Evolutionary conservation across 2,113 vertebrate species (phyloP), one percentile per base, ranked within the genome.

Genomic region (Opisthocomus hoazin): DNA sequence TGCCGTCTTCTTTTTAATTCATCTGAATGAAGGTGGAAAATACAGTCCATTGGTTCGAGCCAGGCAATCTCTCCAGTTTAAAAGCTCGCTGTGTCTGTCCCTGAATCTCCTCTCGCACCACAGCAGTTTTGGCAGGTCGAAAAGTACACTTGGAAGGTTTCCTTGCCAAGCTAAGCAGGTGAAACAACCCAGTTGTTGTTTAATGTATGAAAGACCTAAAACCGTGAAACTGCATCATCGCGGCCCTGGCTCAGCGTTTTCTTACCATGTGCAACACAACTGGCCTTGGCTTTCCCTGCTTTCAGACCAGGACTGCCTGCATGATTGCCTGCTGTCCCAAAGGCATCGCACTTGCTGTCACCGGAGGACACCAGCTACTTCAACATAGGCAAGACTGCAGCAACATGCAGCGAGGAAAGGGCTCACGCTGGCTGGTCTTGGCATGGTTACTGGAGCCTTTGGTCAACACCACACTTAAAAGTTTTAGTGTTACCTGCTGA

Each of bases 1-100:
- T 90, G 71, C 63, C 9, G 32, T 80, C 41, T 86, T 88, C 71
- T 92, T 90, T 92, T 92, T 63, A 93, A 80, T 88, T 94, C 63
- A 14, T 88, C 58, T 83, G 61, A 91, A 79, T 48, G 29, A 61
- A 82, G 46, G 36, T 70, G 36, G 73, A 77, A 94, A 84, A 89
- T 60, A 69, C 17, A 57, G 64, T 46, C 76, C 30, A 16, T 51
- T 4, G 6, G 43, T 81, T 89, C 58, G 3, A 92, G 43, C 69
- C 43, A 3, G 7, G 73, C 77, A 51, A 24, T 60, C 34, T 89
- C 30, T 89, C 27, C 41, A 53, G 46, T 78, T 43, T 78, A 76
- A 94, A 75, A 95, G 48, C 4, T 30, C 1, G 1, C 54, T 64
- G 23, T 63, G 8, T 85, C 71, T 79, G 58, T 50, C 68, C 46